These are phyloP conservation scores for Varecia variegata DNA, from an alignment of 2,797 vertebrate genomes.

Conservation along the genomic window DNA sequence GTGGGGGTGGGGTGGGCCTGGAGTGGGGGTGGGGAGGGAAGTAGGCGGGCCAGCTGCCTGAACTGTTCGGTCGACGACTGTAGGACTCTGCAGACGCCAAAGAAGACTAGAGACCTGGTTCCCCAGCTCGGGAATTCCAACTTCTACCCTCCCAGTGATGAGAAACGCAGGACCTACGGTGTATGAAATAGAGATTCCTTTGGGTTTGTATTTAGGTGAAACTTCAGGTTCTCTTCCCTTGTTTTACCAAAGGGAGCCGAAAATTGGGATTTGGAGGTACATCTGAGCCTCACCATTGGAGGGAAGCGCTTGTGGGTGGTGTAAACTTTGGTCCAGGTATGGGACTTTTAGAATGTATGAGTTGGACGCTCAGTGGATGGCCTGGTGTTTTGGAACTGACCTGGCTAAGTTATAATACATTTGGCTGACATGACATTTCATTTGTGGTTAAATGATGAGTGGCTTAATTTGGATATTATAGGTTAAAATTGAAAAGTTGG, in stretches of 20 bases:
- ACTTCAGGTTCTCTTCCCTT: neutral
- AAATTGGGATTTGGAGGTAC: conserved; percentile 3
- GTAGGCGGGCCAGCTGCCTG: neutral
- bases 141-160: neutral
- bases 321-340: neutral
- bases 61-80: neutral
- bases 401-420: neutral
- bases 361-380: neutral
- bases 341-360: neutral
- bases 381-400: conserved; percentile 1
- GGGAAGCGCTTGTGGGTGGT: neutral
- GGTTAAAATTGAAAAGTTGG: conserved; percentile 16
- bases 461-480: neutral
- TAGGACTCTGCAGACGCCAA: neutral
- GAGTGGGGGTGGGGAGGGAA: conserved; percentile 20
- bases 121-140: neutral
- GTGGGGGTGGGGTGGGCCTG: neutral
- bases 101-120: neutral
- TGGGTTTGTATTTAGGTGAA: neutral
- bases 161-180: neutral
- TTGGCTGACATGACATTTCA: conserved; percentile 40
- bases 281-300: neutral
- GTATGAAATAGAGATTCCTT: neutral
- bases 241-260: neutral
- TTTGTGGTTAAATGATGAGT: neutral